Evolutionary conservation across 2,888 invertebrate genomes (phyloP).

Genomic region (Phyllotreta striolata): DNA sequence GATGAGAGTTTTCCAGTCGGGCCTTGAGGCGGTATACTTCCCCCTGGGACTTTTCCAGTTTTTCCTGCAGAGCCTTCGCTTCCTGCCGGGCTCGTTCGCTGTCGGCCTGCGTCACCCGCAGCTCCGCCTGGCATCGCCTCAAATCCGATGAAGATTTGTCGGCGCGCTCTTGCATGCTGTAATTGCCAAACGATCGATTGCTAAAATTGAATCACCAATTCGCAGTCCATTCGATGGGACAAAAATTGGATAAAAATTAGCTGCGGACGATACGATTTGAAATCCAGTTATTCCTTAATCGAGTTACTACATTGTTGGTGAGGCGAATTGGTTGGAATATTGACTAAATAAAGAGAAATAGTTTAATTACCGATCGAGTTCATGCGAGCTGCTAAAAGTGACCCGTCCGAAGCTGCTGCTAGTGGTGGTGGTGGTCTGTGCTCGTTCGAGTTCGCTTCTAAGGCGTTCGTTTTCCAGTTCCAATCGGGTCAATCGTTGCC

Average conservation of each 20-base stretch:
- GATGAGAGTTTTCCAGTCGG: constrained; percentile 92
- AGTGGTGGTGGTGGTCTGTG: constrained; percentile 73
- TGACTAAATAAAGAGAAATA: too few species aligned
- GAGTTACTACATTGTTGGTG: too few species aligned
- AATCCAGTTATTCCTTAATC: too few species aligned
- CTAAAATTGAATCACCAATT: neutral
- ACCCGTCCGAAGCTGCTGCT: constrained; percentile 76
- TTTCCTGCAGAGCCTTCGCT: constrained; percentile 86
- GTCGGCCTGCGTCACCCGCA: constrained; percentile 90
- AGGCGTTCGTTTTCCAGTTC: constrained; percentile 92
- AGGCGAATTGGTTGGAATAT: too few species aligned
- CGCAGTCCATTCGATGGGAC: too few species aligned
- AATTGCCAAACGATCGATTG: constrained; percentile 1
- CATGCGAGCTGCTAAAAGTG: constrained; percentile 74
- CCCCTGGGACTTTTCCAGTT: constrained; percentile 92
- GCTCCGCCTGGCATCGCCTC: constrained; percentile 86
- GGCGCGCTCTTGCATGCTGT: constrained; percentile 76
- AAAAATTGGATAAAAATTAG: too few species aligned
- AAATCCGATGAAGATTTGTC: constrained; percentile 87
- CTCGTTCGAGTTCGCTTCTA: constrained; percentile 78
- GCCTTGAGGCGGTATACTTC: constrained; percentile 94
- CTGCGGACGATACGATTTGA: too few species aligned
- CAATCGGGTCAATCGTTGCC: constrained; percentile 82
- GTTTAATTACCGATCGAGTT: constrained; percentile 69
- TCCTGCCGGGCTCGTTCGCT: constrained; percentile 86